phyloP scores from a whole-genome alignment of 2,797 vertebrate genomes.

The Caiman crocodilus region DNA sequence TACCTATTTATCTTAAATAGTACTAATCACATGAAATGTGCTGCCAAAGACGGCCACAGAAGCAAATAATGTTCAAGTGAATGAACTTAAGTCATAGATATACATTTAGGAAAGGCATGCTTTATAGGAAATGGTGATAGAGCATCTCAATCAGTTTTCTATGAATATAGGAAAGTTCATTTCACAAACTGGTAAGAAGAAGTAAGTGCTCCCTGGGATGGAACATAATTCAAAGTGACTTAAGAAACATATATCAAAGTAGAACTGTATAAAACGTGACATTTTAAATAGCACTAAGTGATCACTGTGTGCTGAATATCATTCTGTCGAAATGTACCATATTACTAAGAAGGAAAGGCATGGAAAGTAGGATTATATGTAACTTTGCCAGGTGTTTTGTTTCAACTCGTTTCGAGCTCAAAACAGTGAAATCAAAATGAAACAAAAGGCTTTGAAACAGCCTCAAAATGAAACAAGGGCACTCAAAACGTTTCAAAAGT shows the following conservation, averaged over 20 bases:
- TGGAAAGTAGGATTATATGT: not conserved
- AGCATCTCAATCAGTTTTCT: not conserved
- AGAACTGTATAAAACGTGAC: not conserved
- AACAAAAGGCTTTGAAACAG: no score
- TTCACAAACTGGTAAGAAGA: not conserved
- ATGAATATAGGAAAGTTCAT: not conserved
- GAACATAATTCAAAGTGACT: rapidly evolving
- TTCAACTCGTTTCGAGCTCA: no score
- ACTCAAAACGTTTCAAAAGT: no score
- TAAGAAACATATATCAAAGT: not conserved
- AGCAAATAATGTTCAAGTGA: constrained; percentile 48
- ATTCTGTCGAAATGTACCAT: not conserved
- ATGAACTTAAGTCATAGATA: constrained; percentile 25
- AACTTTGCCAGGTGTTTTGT: no score
- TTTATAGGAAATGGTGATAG: not conserved
- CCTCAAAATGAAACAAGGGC: no score
- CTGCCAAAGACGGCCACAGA: constrained; percentile 23
- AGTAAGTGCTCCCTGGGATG: not conserved
- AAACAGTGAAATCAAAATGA: no score
- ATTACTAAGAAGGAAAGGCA: not conserved
- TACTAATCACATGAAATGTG: constrained; percentile 44
- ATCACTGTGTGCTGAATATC: not conserved
- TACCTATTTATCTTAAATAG: constrained; percentile 64
- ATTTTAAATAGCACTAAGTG: rapidly evolving
- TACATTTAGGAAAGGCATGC: not conserved